Percentiles rank a stretch among this genome's conserved stretches.
These are phyloP conservation scores for Poeciliopsis turrubarensis DNA, from an alignment of 2,113 vertebrate genomes.

Conservation along the genomic window DNA sequence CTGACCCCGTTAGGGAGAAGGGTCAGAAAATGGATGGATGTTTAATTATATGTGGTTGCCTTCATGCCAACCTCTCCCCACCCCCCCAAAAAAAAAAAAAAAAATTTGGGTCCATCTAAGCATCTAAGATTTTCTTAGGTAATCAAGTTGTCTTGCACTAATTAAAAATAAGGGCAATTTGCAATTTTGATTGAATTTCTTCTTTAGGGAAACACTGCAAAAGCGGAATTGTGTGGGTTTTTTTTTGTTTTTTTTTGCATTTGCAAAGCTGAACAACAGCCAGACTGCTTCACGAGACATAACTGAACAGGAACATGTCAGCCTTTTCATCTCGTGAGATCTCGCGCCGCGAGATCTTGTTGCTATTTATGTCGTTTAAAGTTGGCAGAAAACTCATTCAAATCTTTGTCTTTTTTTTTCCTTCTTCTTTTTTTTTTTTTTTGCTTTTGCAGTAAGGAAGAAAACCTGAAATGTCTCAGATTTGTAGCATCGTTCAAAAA, in stretches of 20 bases:
- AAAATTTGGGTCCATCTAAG: neutral
- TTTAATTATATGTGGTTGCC: neutral
- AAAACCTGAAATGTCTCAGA: neutral
- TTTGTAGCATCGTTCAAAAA: neutral
- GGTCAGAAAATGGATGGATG: no score
- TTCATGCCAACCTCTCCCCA: neutral
- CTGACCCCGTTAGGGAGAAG: no score
- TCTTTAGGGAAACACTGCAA: no score
- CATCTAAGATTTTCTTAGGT: no score
- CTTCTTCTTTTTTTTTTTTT: no score
- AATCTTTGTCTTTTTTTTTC: no score
- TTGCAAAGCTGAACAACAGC: neutral
- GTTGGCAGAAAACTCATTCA: neutral
- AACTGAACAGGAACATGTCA: neutral
- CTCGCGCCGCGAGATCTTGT: neutral
- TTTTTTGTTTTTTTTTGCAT: no score
- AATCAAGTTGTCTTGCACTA: no score
- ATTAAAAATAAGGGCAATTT: no score
- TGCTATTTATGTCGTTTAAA: neutral
- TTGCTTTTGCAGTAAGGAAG: neutral
- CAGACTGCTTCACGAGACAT: neutral
- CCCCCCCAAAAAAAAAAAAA: no score
- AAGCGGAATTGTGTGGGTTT: no score
- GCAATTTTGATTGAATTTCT: no score
- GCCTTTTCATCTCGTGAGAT: neutral